Conservation (phyloP, 2,888 invertebrate genomes). For the Epiblema foenella region DNA sequence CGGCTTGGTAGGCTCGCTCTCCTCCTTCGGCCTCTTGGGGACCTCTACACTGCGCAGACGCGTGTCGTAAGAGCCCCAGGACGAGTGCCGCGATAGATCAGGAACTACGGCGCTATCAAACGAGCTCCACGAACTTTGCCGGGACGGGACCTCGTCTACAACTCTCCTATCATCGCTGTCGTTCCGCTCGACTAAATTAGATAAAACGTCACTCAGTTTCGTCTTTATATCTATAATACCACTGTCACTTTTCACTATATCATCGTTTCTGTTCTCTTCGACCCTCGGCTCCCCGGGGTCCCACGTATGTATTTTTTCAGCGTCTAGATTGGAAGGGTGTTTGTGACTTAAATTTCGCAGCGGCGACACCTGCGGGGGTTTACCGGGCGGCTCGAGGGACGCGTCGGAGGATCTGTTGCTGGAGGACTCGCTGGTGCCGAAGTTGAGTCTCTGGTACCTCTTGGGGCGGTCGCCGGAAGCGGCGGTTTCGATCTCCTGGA, state of each 20-base stretch:
- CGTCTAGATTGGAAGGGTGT: slow-evolving; percentile 62
- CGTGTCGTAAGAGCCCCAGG: slow-evolving; percentile 92
- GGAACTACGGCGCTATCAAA: slow-evolving; percentile 91
- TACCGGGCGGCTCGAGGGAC: slow-evolving; percentile 47
- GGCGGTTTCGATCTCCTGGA: slow-evolving; percentile 88
- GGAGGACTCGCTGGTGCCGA: slow-evolving; percentile 57
- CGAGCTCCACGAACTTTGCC: slow-evolving; percentile 92
- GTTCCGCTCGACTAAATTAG: slow-evolving; percentile 88
- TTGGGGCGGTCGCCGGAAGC: slow-evolving; percentile 66
- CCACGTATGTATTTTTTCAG: slow-evolving; percentile 87
- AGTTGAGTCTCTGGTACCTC: slow-evolving; percentile 64
- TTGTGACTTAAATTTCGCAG: slow-evolving; percentile 64
- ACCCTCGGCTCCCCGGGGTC: slow-evolving; percentile 85
- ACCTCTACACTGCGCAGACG: slow-evolving; percentile 61
- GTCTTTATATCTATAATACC: slow-evolving; percentile 77
- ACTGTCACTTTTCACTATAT: slow-evolving; percentile 83
- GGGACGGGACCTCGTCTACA: slow-evolving; percentile 65
- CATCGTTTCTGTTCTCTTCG: slow-evolving; percentile 68
- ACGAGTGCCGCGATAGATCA: slow-evolving; percentile 91
- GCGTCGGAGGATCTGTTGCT: slow-evolving; percentile 54
- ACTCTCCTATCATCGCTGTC: slow-evolving; percentile 79
- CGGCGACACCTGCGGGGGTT: slow-evolving; percentile 61
- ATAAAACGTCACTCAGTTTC: slow-evolving; percentile 87
- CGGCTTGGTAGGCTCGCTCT: slow-evolving; percentile 52
- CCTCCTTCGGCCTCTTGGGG: slow-evolving; percentile 56